These are phyloP conservation scores for Byasa hedistus DNA, from an alignment of 2,888 invertebrate species.

Conservation along the genomic window DNA sequence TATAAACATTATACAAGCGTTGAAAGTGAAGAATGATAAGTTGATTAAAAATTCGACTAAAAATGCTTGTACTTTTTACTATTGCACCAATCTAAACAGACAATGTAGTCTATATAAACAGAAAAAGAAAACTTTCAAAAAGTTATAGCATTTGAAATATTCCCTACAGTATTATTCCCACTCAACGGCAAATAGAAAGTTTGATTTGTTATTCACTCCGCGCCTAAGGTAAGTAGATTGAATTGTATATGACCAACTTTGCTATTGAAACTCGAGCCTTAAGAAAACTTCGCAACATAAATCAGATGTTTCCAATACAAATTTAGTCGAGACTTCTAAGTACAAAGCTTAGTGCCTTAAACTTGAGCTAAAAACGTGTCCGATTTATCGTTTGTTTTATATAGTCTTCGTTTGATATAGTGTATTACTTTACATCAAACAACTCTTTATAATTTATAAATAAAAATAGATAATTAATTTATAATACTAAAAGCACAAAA, in stretches of 20 bases:
- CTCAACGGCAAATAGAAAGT: conserved; percentile 7
- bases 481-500: no score
- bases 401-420: no score
- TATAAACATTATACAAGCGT: no score
- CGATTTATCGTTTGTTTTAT: no score
- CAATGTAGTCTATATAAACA: background rate
- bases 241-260: conserved; percentile 27
- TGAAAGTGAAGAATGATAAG: no score
- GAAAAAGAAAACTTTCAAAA: background rate
- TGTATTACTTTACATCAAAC: no score
- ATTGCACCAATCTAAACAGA: no score
- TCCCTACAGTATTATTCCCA: conserved; percentile 1
- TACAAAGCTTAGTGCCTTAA: conserved; percentile 1
- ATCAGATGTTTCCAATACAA: conserved; percentile 31
- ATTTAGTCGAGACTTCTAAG: conserved; percentile 15
- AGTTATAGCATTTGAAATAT: background rate
- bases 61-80: no score
- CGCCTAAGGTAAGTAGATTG: conserved; percentile 25
- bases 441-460: no score
- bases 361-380: no score
- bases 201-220: conserved; percentile 17
- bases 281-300: conserved; percentile 29
- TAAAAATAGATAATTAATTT: no score
- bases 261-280: conserved; percentile 22
- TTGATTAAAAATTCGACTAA: no score